Evolutionary conservation across 2,113 vertebrate genomes (phyloP).

Genomic region (Melanerpes aurifrons): DNA sequence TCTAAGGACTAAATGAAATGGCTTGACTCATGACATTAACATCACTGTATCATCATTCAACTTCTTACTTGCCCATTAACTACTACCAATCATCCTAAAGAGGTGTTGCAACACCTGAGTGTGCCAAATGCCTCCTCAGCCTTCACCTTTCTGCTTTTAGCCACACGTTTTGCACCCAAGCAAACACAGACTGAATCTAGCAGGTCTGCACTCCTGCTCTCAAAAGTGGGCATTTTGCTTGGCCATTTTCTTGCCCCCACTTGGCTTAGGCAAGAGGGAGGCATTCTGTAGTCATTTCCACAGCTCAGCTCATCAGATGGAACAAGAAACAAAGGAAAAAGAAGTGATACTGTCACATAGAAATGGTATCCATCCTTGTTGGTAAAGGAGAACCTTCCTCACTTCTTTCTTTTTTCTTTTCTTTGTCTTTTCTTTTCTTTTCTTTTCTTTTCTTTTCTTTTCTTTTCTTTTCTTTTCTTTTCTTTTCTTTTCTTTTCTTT

Average conservation of each 20-base stretch:
- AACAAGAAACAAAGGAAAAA: background rate
- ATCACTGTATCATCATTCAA: background rate
- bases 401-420: too few relatives aligned
- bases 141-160: background rate
- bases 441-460: too few relatives aligned
- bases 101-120: background rate
- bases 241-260: background rate
- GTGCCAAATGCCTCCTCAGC: background rate
- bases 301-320: background rate
- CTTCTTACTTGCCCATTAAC: conserved; percentile 1
- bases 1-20: background rate
- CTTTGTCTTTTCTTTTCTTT: too few relatives aligned
- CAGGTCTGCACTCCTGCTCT: background rate
- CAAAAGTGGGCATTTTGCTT: background rate
- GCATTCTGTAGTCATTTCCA: background rate
- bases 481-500: too few relatives aligned
- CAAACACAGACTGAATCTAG: background rate
- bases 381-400: too few relatives aligned
- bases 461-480: too few relatives aligned
- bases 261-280: background rate
- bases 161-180: background rate
- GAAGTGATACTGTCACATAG: background rate
- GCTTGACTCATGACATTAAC: background rate
- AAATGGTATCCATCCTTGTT: background rate
- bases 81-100: background rate